A percentile compares a stretch with the other conserved stretches of the same genome.
These are phyloP conservation scores for Acleris cristana DNA, from an alignment of 2,888 invertebrate genomes.

Conservation along the genomic window DNA sequence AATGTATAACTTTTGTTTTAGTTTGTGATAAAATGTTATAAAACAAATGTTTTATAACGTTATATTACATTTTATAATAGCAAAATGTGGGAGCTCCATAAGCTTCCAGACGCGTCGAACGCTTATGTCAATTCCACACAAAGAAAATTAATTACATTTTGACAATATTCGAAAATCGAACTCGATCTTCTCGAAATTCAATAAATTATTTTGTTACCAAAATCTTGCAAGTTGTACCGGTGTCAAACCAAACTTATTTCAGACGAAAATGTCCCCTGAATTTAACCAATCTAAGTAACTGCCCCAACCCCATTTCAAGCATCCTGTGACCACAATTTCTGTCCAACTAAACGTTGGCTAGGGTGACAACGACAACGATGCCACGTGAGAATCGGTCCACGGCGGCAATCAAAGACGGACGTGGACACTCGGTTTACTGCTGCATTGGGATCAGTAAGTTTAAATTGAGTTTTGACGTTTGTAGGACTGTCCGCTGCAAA, in stretches of 20 bases:
- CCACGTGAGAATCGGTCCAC: constrained; percentile 26
- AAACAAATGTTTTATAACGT: too few relatives aligned
- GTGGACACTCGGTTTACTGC: constrained; percentile 34
- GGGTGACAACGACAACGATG: constrained; percentile 27
- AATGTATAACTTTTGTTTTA: too few relatives aligned
- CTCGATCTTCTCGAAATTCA: too few relatives aligned
- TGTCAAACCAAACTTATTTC: background rate
- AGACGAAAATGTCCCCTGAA: background rate
- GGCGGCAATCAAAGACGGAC: constrained; percentile 38
- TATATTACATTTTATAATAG: too few relatives aligned
- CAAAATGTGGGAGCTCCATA: too few relatives aligned
- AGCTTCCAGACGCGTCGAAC: too few relatives aligned
- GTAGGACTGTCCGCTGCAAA: constrained; percentile 36
- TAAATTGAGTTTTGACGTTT: constrained; percentile 39
- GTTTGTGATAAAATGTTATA: too few relatives aligned
- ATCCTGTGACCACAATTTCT: constrained; percentile 20
- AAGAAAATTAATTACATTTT: too few relatives aligned
- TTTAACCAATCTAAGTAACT: constrained; percentile 10
- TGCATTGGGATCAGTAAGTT: constrained; percentile 34
- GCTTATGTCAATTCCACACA: too few relatives aligned
- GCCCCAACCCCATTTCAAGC: background rate
- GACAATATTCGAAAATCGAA: too few relatives aligned
- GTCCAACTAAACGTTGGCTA: constrained; percentile 1
- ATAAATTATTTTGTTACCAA: too few relatives aligned
- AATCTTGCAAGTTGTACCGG: background rate